phyloP scores from a whole-genome alignment of 2,888 invertebrate genomes.

The Drosophila lacicola region DNA sequence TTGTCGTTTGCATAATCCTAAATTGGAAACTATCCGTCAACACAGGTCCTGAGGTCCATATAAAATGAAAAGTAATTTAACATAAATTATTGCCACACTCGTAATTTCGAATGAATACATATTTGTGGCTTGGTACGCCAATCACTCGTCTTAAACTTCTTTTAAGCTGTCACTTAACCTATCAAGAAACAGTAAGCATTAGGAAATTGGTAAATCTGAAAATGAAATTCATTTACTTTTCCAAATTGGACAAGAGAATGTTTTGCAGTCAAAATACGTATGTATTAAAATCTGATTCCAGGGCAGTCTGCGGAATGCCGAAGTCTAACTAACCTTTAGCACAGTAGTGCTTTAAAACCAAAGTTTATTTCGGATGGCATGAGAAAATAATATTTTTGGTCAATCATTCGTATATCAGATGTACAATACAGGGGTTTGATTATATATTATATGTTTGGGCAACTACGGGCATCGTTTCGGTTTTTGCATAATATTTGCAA shows the following conservation, averaged over 20 bases:
- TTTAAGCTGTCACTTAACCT: conserved; percentile 54
- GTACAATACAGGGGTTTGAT: too few species aligned
- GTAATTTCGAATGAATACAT: conserved; percentile 4
- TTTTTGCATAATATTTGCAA: too few species aligned
- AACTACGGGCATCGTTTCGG: too few species aligned
- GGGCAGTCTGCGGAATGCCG: too few species aligned
- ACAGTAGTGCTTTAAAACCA: too few species aligned
- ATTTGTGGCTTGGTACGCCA: conserved; percentile 17
- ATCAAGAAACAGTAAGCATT: conserved; percentile 26
- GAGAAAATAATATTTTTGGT: too few species aligned
- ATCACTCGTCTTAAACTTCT: conserved; percentile 29
- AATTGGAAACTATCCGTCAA: conserved; percentile 19
- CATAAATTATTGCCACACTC: conserved; percentile 52
- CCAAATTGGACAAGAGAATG: background rate
- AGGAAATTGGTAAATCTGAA: conserved; percentile 13
- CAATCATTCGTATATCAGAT: too few species aligned
- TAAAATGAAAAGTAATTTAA: conserved; percentile 51
- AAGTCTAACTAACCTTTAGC: too few species aligned
- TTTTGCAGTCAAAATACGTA: too few species aligned
- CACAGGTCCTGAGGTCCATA: background rate
- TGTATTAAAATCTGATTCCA: too few species aligned
- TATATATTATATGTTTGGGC: too few species aligned
- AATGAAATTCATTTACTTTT: conserved; percentile 4
- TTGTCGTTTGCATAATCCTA: conserved; percentile 51
- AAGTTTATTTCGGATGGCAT: too few species aligned